Percentiles rank a stretch among this genome's conserved stretches.
Evolutionary conservation across 2,113 vertebrate species (phyloP).

Genomic region (Ammodytes marinus): DNA sequence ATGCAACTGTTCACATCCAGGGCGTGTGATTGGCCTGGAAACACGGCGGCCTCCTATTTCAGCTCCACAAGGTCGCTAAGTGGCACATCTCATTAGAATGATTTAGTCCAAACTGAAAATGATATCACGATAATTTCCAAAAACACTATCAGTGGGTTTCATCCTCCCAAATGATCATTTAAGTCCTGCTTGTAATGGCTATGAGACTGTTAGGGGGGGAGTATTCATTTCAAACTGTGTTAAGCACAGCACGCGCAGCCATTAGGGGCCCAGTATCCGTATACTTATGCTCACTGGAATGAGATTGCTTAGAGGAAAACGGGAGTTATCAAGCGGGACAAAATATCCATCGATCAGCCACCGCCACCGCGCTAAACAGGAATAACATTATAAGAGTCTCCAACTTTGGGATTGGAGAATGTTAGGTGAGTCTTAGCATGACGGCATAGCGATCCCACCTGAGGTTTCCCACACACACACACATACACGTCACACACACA

Average conservation of each 20-base stretch:
- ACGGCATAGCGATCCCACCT: conserved; percentile 8
- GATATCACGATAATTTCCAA: conserved; percentile 70
- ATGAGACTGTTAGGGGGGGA: conserved; percentile 74
- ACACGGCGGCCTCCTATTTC: conserved; percentile 37
- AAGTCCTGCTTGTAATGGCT: conserved; percentile 78
- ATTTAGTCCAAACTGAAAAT: conserved; percentile 76
- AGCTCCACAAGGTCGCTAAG: conserved; percentile 62
- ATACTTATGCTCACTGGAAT: conserved; percentile 69
- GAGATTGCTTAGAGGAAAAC: conserved; percentile 70
- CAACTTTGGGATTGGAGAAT: conserved; percentile 48
- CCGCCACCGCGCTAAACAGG: conserved; percentile 16
- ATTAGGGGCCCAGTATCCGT: conserved; percentile 70
- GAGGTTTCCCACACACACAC: conserved; percentile 19
- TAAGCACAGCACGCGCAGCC: conserved; percentile 82
- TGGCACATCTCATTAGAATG: conserved; percentile 77
- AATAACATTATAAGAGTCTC: conserved; percentile 24
- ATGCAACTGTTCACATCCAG: conserved; percentile 39
- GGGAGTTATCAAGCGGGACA: conserved; percentile 52
- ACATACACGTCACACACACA: conserved; percentile 6
- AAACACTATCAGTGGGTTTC: conserved; percentile 69
- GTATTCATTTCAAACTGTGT: conserved; percentile 84
- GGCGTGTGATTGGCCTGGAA: conserved; percentile 38
- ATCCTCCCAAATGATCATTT: conserved; percentile 77
- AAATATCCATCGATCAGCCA: conserved; percentile 58
- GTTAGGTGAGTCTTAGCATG: conserved; percentile 25